phyloP scores from a whole-genome alignment of 2,113 vertebrate species.

The Gila orcuttii region DNA sequence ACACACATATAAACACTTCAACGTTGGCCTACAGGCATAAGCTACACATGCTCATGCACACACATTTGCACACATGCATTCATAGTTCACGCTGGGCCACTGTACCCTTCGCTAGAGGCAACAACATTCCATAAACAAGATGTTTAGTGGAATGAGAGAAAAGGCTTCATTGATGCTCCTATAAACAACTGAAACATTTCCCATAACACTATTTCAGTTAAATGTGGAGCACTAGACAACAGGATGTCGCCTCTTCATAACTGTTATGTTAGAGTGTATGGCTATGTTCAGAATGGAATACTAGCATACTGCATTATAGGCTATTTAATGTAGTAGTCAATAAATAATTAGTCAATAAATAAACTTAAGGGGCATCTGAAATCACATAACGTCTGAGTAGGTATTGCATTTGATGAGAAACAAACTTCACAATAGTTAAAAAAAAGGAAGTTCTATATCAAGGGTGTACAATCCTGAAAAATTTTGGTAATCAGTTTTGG shows the following conservation, averaged over 20 bases:
- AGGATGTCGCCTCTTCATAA: background rate
- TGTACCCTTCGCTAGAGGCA: slow-evolving; percentile 3
- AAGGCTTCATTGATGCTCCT: background rate
- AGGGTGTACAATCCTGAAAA: no score
- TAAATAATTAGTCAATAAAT: background rate
- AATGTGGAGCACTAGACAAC: background rate
- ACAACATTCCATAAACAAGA: slow-evolving; percentile 3
- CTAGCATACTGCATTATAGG: background rate
- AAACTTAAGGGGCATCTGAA: background rate
- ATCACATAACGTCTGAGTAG: background rate
- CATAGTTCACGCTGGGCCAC: background rate
- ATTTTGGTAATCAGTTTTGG: no score
- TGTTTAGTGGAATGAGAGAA: background rate
- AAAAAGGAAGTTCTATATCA: no score
- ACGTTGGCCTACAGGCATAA: background rate
- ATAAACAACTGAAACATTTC: background rate
- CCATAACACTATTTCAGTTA: background rate
- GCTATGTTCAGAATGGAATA: background rate
- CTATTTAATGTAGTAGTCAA: background rate
- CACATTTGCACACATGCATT: slow-evolving; percentile 1
- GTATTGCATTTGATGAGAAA: background rate
- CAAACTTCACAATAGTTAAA: background rate
- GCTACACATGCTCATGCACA: background rate
- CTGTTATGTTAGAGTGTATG: background rate
- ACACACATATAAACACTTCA: background rate